Evolutionary conservation across 2,797 vertebrate species (phyloP), one percentile per base, ranked within the genome.

Genomic region (Cossypha heuglini): DNA sequence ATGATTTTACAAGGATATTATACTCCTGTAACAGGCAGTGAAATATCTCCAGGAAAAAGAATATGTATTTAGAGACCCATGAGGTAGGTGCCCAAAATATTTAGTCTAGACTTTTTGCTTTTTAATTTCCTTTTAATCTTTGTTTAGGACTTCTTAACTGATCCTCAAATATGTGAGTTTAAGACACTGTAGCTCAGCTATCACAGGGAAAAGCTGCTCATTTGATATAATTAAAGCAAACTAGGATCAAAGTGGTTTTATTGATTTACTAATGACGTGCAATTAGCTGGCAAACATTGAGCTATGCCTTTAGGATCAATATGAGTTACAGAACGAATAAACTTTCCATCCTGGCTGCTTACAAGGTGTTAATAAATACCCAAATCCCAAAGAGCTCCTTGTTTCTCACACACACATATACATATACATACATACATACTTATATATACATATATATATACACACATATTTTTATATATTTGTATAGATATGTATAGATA

Each of bases 221-320:
- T 66, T 93, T 94, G 52, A 49, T 0, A 0, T 59, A 92, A 91
- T 94, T 94, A 91, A 85, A 82, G 29, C 38, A 89, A 89, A 93
- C 59, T 48, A 63, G 45, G 37, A 80, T 79, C 12, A 8, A 87
- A 94, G 75, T 67, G 38, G 48, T 85, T 96, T 87, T 93, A 96
- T 89, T 74, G 91, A 95, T 93, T 94, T 92, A 67, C 72, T 93
- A 94, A 95, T 95, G 93, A 79, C 42, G 1, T 80, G 21, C 59
- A 95, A 89, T 95, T 95, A 93, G 78, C 46, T 52, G 38, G 43
- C 31, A 87, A 93, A 76, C 48, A 69, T 67, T 59, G 45, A 74
- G 51, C 67, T 89, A 37, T 91, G 77, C 52, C 51, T 89, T 81
- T 55, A 91, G 63, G 80, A 89, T 93, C 86, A 79, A 92, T 93